Percentiles rank a stretch among this genome's conserved stretches.
Evolutionary conservation across 2,797 vertebrate genomes (phyloP).

Genomic region (Protosalanx chinensis): DNA sequence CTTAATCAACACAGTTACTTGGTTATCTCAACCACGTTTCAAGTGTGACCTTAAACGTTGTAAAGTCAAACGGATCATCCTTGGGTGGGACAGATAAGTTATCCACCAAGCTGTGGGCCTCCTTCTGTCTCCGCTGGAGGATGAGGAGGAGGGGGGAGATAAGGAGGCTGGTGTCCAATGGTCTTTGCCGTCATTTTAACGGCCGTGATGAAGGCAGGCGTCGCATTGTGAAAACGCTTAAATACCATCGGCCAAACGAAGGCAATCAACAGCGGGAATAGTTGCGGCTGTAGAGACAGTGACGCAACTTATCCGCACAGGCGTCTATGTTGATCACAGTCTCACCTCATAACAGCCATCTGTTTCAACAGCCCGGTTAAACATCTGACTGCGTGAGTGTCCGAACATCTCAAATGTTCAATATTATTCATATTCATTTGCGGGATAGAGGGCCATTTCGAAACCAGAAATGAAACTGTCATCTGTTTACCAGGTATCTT

Average conservation of each 20-base stretch:
- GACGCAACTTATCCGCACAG: constrained; percentile 2
- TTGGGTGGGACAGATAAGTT: background rate
- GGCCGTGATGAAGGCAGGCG: no score
- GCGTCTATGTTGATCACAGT: background rate
- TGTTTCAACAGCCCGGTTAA: background rate
- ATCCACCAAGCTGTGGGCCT: background rate
- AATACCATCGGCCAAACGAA: background rate
- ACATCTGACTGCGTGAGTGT: background rate
- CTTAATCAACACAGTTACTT: no score
- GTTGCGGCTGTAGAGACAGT: background rate
- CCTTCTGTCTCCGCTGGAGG: background rate
- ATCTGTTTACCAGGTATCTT: constrained; percentile 4
- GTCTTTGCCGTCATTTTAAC: background rate
- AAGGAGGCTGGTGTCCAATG: background rate
- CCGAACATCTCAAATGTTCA: background rate
- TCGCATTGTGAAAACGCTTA: background rate
- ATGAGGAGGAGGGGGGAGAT: background rate
- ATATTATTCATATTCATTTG: background rate
- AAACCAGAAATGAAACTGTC: constrained; percentile 2
- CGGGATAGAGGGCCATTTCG: background rate
- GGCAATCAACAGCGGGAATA: background rate
- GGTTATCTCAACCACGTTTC: no score
- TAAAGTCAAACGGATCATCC: background rate
- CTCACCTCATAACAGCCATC: background rate
- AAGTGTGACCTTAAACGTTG: constrained; percentile 67